Base-by-base conservation (phyloP, 1,140 invertebrate species). In the Drosophila paulistorum region DNA sequence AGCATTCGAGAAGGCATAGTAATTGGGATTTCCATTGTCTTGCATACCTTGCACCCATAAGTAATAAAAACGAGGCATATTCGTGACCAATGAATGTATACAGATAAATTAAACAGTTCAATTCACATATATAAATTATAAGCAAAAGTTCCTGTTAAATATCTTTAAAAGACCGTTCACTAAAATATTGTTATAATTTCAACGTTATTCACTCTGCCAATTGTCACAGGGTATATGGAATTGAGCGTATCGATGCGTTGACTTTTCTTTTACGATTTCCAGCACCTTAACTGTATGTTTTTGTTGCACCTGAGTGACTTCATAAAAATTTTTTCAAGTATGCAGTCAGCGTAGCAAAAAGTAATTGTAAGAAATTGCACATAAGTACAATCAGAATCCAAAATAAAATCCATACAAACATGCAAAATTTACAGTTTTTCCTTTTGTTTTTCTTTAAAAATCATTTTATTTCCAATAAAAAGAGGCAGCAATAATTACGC, bases 391-490 rank as follows among this genome's bases (percentile, higher is more conserved):
- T 42, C 51, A 61, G 35, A 71, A 57, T 55, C 68, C 76, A 63
- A 77, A 69, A 66, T 37, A 48, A 51, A 51, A 48, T 1, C 20
- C 20, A 23, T 20, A 2, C 0, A 48, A 48, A 48, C 17, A 51
- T 51, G 17, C 45, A 51, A 23, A 51, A 30, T 30, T 30, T 30
- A 30, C 0, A 6, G 6, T 30, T 30, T 51, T 23, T 51, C 3
- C 17, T 14, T 48, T 55, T 37, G 17, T 13, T 57, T 58, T 61
- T 41, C 42, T 35, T 33, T 0, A 13, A 41, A 17, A 17, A 20
- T n/a, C 39, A 42, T 86, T 86, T 78, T 79, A 72, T 86, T 75
- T 76, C 60, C 48, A 72, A 78, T 81, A 84, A 86, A 85, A 78
- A 68, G 45, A 9, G 9, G 7, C 17, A 23, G 10, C 17, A 20